Base-by-base conservation (phyloP, 1,140 invertebrate genomes). In the Aculops lycopersici region DNA sequence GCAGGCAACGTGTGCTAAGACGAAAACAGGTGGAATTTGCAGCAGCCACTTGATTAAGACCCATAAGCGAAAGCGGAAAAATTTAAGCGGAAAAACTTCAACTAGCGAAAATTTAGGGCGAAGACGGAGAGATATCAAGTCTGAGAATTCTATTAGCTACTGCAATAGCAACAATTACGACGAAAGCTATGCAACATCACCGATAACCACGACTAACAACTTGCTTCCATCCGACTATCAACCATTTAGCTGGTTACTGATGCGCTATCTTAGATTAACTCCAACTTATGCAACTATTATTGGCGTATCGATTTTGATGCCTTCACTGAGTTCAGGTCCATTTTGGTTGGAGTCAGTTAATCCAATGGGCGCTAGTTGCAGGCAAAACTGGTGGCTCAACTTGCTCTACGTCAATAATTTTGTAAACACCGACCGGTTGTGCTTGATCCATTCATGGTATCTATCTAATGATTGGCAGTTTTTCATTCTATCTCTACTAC, bases 391-490 rank as follows among this genome's bases (percentile, higher is more conserved):
- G 50, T 51, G 50, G 50, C 37, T 40, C 2, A 51, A 51, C 21
- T 36, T 49, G 4, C 17, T 51, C 12, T 51, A 46, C 21, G n/a
- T 46, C 4, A 47, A 46, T 17, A 46, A 46, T 31, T 38, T 41
- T 24, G 17, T 46, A 4, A 20, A 45, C 24, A 37, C 35, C 2
- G 19, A 39, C 4, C 43, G 45, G 14, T 51, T 52, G 24, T 57
- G 55, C 40, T 44, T 55, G 37, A 47, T 44, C 12, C 53, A 54
- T 43, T 48, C 55, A 5, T 57, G 53, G 52, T 57, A 55, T 46
- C 49, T 53, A 18, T 54, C 51, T 0, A 50, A 51, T 31, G 55
- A 57, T 44, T 50, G 54, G 37, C 55, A 57, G 46, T 52, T 57
- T 24, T 57, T 48, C 36, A 17, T 54, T 1, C 43, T 56, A 8